Evolutionary conservation across 2,888 invertebrate species (phyloP).

Genomic region (Acanthoscelides obtectus): DNA sequence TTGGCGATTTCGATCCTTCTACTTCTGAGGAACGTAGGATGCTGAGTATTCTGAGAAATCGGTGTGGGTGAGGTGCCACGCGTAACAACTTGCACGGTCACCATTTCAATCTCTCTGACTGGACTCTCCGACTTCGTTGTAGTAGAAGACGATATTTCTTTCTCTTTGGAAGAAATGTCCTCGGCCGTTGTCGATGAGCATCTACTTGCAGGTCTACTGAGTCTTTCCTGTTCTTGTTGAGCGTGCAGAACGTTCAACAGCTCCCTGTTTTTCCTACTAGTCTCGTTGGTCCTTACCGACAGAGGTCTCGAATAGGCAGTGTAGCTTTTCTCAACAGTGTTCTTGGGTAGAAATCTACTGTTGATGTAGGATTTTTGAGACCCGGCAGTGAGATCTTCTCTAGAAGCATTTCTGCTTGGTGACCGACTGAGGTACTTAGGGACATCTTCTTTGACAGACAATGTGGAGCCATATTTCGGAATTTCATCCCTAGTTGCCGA

Average conservation of each 20-base stretch:
- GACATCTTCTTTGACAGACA: conserved; percentile 25
- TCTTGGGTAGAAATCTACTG: conserved; percentile 46
- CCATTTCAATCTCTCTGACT: conserved; percentile 36
- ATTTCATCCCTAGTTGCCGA: conserved; percentile 27
- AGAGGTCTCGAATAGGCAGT: conserved; percentile 44
- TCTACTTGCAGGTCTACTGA: conserved; percentile 38
- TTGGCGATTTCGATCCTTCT: conserved; percentile 70
- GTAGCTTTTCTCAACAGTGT: conserved; percentile 44
- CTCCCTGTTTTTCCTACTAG: conserved; percentile 44
- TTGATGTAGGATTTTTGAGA: conserved; percentile 46
- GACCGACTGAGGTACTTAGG: conserved; percentile 21
- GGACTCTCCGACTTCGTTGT: conserved; percentile 24
- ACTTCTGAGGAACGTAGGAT: conserved; percentile 52
- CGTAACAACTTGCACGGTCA: conserved; percentile 62
- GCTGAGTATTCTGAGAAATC: conserved; percentile 38
- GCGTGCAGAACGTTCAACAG: conserved; percentile 40
- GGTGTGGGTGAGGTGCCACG: conserved; percentile 75
- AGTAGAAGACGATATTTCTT: not conserved
- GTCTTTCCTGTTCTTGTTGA: conserved; percentile 38
- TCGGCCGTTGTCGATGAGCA: conserved; percentile 39
- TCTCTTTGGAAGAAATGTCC: conserved; percentile 20
- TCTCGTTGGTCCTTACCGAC: conserved; percentile 38
- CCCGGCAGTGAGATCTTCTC: conserved; percentile 39
- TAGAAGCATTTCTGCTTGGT: conserved; percentile 31
- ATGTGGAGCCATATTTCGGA: conserved; percentile 24